Conservation (phyloP, 2,888 invertebrate species). For the Drosophila paranaensis region DNA sequence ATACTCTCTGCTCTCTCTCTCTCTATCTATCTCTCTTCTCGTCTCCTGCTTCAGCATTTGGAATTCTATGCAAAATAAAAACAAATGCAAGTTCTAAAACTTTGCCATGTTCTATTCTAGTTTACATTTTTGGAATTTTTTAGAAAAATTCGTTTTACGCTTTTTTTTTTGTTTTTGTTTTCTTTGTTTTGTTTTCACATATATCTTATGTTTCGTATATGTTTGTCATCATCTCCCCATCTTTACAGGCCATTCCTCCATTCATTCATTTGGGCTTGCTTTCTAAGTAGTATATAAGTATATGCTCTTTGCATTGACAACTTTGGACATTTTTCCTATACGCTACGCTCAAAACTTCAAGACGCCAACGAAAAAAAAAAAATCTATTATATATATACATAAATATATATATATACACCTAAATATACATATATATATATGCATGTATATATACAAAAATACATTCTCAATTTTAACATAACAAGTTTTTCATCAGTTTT, state of each 20-base stretch:
- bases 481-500: constrained; percentile 37
- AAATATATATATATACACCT: not conserved
- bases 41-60: constrained; percentile 62
- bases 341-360: constrained; percentile 45
- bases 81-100: constrained; percentile 51
- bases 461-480: constrained; percentile 57
- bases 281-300: constrained; percentile 28
- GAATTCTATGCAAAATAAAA: constrained; percentile 60
- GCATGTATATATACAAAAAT: constrained; percentile 32
- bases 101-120: constrained; percentile 37
- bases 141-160: constrained; percentile 70
- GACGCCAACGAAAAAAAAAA: constrained; percentile 36
- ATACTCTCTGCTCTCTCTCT: constrained; percentile 2
- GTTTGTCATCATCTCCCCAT: constrained; percentile 17
- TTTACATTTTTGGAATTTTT: constrained; percentile 61
- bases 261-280: constrained; percentile 21
- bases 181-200: constrained; percentile 17
- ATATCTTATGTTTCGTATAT: constrained; percentile 40
- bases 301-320: constrained; percentile 70
- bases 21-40: not conserved
- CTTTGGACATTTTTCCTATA: constrained; percentile 72
- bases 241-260: constrained; percentile 20
- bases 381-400: not conserved
- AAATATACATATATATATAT: constrained; percentile 14
- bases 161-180: constrained; percentile 27